These are phyloP conservation scores for Chaetodon trifasciatus DNA, from an alignment of 2,797 vertebrate genomes.

Conservation along the genomic window DNA sequence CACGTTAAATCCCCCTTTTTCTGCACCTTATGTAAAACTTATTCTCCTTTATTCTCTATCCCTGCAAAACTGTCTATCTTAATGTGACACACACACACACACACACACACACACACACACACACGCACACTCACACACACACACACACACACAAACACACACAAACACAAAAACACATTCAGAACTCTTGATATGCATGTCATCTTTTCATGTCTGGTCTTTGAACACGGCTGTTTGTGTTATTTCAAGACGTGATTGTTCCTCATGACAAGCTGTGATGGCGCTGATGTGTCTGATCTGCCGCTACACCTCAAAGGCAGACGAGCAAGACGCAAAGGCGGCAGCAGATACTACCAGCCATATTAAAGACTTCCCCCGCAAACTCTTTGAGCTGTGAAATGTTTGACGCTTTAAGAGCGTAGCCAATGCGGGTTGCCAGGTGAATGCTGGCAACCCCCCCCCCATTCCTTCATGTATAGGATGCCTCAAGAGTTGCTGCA, in stretches of 20 bases:
- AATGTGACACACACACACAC: conserved; percentile 32
- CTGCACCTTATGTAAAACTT: conserved; percentile 55
- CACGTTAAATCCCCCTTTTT: conserved; percentile 60
- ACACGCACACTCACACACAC: conserved; percentile 30
- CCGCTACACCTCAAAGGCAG: conserved; percentile 72
- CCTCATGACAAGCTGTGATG: conserved; percentile 71
- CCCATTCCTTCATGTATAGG: conserved; percentile 58
- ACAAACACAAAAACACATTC: conserved; percentile 41
- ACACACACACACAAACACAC: conserved; percentile 33
- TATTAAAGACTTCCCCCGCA: conserved; percentile 75
- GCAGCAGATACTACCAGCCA: conserved; percentile 65
- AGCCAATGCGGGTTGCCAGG: conserved; percentile 72
- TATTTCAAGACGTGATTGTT: conserved; percentile 80
- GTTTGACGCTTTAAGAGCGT: conserved; percentile 72
- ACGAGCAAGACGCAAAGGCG: conserved; percentile 55
- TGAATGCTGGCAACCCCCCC: conserved; percentile 53
- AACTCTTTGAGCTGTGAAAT: conserved; percentile 77
- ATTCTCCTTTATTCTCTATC: conserved; percentile 36
- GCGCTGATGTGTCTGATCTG: conserved; percentile 77
- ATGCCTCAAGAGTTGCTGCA: conserved; percentile 73
- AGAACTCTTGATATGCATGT: conserved; percentile 68
- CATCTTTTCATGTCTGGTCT: conserved; percentile 77
- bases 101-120: conserved; percentile 31
- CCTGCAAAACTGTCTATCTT: conserved; percentile 53
- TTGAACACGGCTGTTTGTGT: conserved; percentile 80